Evolutionary conservation across 2,888 invertebrate species (phyloP).

Genomic region (Megamerina dolium): DNA sequence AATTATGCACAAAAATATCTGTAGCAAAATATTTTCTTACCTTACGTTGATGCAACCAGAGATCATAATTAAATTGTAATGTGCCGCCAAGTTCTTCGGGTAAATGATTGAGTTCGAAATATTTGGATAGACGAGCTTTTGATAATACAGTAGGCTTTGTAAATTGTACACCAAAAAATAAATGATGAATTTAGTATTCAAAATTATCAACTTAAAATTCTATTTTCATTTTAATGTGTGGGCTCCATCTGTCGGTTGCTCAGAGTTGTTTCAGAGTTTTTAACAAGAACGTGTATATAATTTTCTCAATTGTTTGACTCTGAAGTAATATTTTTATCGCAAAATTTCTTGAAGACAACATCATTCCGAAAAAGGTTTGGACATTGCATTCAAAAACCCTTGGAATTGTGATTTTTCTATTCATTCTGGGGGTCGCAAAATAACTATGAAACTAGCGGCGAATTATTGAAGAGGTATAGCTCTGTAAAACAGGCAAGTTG

Average conservation of each 20-base stretch:
- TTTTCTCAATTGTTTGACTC: too few relatives aligned
- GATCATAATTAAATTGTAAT: constrained; percentile 63
- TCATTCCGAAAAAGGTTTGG: too few relatives aligned
- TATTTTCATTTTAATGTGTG: neutral
- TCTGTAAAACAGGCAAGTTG: too few relatives aligned
- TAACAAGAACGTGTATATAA: too few relatives aligned
- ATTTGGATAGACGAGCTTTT: constrained; percentile 61
- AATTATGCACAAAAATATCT: neutral
- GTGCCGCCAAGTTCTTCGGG: constrained; percentile 68
- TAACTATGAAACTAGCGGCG: too few relatives aligned
- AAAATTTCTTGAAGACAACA: too few relatives aligned
- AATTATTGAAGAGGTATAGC: too few relatives aligned
- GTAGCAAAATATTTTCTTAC: constrained; percentile 50
- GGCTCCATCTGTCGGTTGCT: neutral
- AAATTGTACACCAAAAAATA: neutral
- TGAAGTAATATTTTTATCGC: too few relatives aligned
- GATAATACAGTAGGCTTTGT: constrained; percentile 71
- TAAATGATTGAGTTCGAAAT: constrained; percentile 63
- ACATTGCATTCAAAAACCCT: too few relatives aligned
- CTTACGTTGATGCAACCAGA: constrained; percentile 70
- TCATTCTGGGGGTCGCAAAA: too few relatives aligned
- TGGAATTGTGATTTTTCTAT: too few relatives aligned
- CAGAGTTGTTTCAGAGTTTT: too few relatives aligned
- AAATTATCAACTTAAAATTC: constrained; percentile 4
- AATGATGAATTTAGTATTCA: neutral